Base-by-base conservation (phyloP, 2,888 invertebrate genomes). In the Drosophila anomelani region DNA sequence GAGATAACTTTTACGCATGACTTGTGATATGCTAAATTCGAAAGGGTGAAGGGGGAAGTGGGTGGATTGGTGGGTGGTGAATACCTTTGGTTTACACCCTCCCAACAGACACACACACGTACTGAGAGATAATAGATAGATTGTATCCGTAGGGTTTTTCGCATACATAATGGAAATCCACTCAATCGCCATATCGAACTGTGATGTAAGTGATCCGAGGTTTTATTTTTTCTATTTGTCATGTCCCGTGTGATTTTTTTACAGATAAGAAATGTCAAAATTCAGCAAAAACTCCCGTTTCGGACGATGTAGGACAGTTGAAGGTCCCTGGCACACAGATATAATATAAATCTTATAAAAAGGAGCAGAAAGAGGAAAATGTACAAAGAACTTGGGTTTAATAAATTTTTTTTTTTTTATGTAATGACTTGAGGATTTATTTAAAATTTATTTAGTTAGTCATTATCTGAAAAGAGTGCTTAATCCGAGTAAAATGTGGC, bases 1-100 rank as follows among this genome's bases (percentile, higher is more conserved):
- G 78, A 78, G 78, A 74, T 78, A 67, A 78, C 67, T 76, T 82
- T 88, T 74, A 89, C 89, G 89, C 89, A 84, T 84, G 88, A 84
- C 82, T 89, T 85, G 59, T 85, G 57, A 73, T 81, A 85, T 78
- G 75, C 74, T 58, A 67, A 77, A 78, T 64, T 63, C 20, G 38
- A 51, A 67, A 58, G 68, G 68, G 68, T 9, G 32, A 23, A 47
- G 32, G 39, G 26, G 9, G 26, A 26, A 2, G 5, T 20, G 38
- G 13, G 51, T 26, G 29, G 44, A 23, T 15, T 32, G 44, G 15
- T 8, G 34, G 34, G 32, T 36, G 47, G 49, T 39, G 29, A 59
- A 57, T 55, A 75, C 59, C 58, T 74, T 76, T 20, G 46, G 47
- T 70, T 61, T 75, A 75, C 77, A 71, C 51, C 51, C 34, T 20